A percentile compares a stretch with the other conserved stretches of the same genome.
These are phyloP conservation scores for Pseudochirops corinnae DNA, from an alignment of 2,797 vertebrate species.

Conservation along the genomic window DNA sequence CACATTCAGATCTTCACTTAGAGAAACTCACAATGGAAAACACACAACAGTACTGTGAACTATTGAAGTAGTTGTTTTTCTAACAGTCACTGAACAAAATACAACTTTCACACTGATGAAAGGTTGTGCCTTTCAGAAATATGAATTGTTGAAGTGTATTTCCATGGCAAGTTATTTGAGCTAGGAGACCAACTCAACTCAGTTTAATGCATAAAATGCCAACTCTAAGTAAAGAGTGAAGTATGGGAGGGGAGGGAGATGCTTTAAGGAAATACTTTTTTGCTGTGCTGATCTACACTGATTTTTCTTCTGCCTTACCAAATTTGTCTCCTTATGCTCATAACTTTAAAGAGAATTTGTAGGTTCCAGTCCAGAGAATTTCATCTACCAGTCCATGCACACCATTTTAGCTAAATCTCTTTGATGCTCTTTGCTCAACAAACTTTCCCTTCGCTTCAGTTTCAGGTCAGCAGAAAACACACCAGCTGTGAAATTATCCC, in stretches of 20 bases:
- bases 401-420: background rate
- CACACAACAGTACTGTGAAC: background rate
- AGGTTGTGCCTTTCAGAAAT: no score
- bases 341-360: background rate
- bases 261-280: background rate
- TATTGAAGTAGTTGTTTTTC: background rate
- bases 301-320: background rate
- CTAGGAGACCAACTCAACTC: background rate
- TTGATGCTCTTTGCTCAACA: background rate
- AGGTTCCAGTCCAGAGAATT: background rate
- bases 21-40: background rate
- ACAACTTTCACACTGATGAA: no score
- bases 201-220: no score
- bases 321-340: background rate
- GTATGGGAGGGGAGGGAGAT: background rate
- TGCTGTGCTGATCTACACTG: background rate
- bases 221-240: background rate
- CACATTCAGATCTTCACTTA: background rate
- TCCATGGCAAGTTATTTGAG: background rate
- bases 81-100: fast-evolving
- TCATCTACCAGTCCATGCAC: background rate
- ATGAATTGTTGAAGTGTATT: background rate
- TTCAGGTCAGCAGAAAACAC: conserved; percentile 31
- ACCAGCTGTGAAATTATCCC: conserved; percentile 56
- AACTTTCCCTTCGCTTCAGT: background rate